Conservation (phyloP, 2,888 invertebrate species). For the Lysandra coridon region DNA sequence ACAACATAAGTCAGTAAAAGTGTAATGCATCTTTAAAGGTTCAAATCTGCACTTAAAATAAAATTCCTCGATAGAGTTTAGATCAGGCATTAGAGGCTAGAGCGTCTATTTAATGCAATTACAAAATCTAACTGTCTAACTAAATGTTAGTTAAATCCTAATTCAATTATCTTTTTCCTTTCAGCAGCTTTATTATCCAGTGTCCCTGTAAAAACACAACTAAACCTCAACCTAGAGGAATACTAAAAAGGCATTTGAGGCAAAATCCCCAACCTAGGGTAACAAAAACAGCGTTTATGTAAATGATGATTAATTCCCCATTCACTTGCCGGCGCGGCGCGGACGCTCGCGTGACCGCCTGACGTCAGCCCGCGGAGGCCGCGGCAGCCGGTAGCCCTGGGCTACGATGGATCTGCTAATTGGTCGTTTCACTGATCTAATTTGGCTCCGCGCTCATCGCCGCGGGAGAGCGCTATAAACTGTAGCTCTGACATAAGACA, state of each 20-base stretch:
- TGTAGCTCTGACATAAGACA: too few species aligned
- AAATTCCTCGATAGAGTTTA: too few species aligned
- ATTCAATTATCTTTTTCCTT: too few species aligned
- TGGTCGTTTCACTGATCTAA: not conserved
- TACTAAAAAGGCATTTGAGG: not conserved
- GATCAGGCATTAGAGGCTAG: too few species aligned
- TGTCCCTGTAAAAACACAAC: too few species aligned
- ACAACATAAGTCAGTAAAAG: not conserved
- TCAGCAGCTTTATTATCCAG: too few species aligned
- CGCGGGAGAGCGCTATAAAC: not conserved
- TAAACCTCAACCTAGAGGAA: not conserved
- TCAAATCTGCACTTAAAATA: too few species aligned
- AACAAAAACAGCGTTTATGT: not conserved
- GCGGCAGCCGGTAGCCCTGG: not conserved
- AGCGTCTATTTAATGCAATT: too few species aligned
- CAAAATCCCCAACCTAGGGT: not conserved
- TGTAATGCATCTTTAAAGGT: not conserved
- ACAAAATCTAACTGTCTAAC: too few species aligned
- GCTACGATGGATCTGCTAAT: not conserved
- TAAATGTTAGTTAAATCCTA: too few species aligned
- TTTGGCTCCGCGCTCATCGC: not conserved
- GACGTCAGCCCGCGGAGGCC: not conserved
- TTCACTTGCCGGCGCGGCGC: not conserved
- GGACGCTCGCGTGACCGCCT: not conserved
- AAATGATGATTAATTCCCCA: not conserved